These are phyloP conservation scores for Gavia stellata DNA, from an alignment of 2,113 vertebrate species.

Conservation along the genomic window DNA sequence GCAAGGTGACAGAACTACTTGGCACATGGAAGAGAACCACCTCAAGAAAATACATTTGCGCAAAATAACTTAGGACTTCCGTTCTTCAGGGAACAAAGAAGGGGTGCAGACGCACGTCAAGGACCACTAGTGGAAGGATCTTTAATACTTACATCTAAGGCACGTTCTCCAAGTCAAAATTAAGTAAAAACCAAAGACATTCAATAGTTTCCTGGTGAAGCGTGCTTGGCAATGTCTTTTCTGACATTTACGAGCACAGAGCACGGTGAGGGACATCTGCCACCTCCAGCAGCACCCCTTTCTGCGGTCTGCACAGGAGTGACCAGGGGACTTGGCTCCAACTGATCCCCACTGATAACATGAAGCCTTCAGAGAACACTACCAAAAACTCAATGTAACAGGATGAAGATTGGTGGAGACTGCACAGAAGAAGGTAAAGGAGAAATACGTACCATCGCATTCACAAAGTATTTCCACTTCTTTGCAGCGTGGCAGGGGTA, in stretches of 20 bases:
- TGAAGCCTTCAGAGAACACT: not conserved
- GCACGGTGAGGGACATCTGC: rapidly evolving
- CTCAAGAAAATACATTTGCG: not conserved
- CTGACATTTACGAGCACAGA: not conserved
- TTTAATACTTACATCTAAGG: not conserved
- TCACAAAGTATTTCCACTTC: not conserved
- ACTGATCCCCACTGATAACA: not conserved
- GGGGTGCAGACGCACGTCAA: not conserved
- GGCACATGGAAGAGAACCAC: not conserved
- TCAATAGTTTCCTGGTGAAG: rapidly evolving
- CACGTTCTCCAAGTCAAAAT: not conserved
- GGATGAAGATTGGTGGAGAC: not conserved
- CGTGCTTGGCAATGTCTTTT: rapidly evolving
- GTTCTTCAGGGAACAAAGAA: not conserved
- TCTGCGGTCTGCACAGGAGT: not conserved
- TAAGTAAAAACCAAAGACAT: not conserved
- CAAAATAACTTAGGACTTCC: not conserved
- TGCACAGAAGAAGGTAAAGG: not conserved
- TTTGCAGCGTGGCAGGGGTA: not conserved
- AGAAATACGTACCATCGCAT: rapidly evolving
- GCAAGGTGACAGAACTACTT: not conserved
- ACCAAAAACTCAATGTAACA: not conserved
- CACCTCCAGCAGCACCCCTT: not conserved
- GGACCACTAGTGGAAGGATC: not conserved
- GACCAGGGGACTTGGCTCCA: not conserved